Evolutionary conservation across 2,888 invertebrate genomes (phyloP), one percentile per base, ranked within the genome.

Genomic region (Microctonus aethiopoides): DNA sequence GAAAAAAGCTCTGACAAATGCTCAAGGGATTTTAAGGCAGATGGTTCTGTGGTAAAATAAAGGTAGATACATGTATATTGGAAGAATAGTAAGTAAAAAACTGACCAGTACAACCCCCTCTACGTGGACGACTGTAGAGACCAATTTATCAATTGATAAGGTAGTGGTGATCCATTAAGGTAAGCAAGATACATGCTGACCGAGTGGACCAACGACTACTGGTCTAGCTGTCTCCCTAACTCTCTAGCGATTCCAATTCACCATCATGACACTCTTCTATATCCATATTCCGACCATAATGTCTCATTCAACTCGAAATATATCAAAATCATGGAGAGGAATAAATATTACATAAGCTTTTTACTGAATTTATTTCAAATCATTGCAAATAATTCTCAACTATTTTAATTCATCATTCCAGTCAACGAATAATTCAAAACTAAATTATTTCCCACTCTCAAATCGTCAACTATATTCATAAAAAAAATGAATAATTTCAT

Each of bases 141-240:
- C 64, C 72, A 65, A 73, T 75, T 61, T 66, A 70, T 75, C 75
- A 72, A 71, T 73, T 72, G 62, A 71, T 75, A 68, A 68, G 24
- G 57, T n/a, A n/a, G n/a, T n/a, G 51, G 67, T 67, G 72, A 68
- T 72, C 66, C 63, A 70, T 71, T 62, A 66, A 52, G 41, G 34
- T 74, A 56, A 71, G 62, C 69, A 66, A 69, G 72, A 72, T 56
- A 51, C 67, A 71, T 66, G 69, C 26, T 64, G 41, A 24, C 68
- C 34, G 22, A 61, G 57, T 62, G 65, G 69, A 64, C 59, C 52
- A 71, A 13, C n/a, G 46, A 46, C 46, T 46, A 6, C n/a, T n/a
- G 46, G 22, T 29, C 7, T 7, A 1, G 10, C 54, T 54, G 24
- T 11, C 41, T 26, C 11, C 5, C 22, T 32, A 24, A 16, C 46